Evolutionary conservation across 2,888 invertebrate genomes (phyloP).

Genomic region (Athalia cordata): DNA sequence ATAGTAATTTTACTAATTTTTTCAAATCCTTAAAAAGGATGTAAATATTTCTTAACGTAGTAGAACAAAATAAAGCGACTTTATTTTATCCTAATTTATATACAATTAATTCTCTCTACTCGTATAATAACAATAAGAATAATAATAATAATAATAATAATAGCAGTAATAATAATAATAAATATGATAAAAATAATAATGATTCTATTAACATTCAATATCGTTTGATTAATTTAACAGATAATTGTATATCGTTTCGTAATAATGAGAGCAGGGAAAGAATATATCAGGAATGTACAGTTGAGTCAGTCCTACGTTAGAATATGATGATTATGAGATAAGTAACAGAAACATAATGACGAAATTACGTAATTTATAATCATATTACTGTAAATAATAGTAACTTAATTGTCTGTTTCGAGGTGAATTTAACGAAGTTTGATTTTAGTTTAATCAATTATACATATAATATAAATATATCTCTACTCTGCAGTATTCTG

Average conservation of each 20-base stretch:
- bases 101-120: constrained; percentile 3
- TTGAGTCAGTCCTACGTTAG: constrained; percentile 38
- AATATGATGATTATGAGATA: constrained; percentile 30
- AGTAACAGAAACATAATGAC: constrained; percentile 44
- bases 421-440: constrained; percentile 14
- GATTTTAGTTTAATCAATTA: constrained; percentile 33
- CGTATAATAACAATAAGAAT: constrained; percentile 13
- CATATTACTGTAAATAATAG: constrained; percentile 43
- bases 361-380: constrained; percentile 39
- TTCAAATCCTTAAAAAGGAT: constrained; percentile 67
- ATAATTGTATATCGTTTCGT: constrained; percentile 10
- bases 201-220: no score
- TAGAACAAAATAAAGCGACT: constrained; percentile 28
- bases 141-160: constrained; percentile 18
- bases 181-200: background rate
- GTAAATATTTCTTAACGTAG: constrained; percentile 59
- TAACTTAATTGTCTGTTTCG: constrained; percentile 37
- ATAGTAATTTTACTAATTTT: constrained; percentile 24
- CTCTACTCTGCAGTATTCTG: constrained; percentile 22
- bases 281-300: constrained; percentile 34
- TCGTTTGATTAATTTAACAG: constrained; percentile 16
- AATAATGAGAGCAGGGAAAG: constrained; percentile 17
- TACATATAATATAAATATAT: background rate
- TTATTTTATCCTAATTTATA: constrained; percentile 32
- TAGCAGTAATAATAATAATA: background rate